These are phyloP conservation scores for Kuschelorhynchus macadamiae DNA, from an alignment of 2,888 invertebrate genomes.

Conservation along the genomic window DNA sequence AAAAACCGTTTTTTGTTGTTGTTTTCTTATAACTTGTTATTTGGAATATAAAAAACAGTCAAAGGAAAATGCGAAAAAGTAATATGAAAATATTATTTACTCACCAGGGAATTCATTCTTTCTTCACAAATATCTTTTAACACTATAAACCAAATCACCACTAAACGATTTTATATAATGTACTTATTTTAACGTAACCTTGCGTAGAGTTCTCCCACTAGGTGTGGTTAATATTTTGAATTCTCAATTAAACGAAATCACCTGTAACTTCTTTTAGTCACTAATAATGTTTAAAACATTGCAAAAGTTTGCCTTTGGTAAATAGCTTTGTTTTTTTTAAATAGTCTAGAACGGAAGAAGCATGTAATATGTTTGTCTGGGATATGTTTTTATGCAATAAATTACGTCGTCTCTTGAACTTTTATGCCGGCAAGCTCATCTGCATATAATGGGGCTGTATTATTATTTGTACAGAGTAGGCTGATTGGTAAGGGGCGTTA, in stretches of 20 bases:
- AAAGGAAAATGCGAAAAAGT: no score
- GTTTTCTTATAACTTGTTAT: no score
- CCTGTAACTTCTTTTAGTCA: constrained; percentile 25
- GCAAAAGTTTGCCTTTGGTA: constrained; percentile 34
- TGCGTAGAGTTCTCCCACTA: constrained; percentile 41
- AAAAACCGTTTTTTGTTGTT: no score
- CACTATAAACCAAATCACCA: constrained; percentile 20
- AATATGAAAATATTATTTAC: no score
- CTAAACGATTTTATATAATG: constrained; percentile 31
- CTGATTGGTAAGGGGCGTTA: no score
- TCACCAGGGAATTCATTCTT: constrained; percentile 33
- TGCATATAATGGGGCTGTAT: constrained; percentile 3
- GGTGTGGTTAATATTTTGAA: constrained; percentile 1
- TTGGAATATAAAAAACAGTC: no score
- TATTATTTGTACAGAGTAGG: constrained; percentile 1
- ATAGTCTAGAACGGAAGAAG: constrained; percentile 25
- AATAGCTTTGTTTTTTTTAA: constrained; percentile 21
- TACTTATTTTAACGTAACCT: constrained; percentile 30
- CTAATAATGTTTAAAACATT: constrained; percentile 21
- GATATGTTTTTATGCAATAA: constrained; percentile 16
- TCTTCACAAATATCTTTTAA: constrained; percentile 17
- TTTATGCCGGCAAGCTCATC: neutral
- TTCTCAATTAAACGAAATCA: constrained; percentile 26
- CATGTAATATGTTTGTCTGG: constrained; percentile 28
- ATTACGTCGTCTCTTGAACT: neutral